Evolutionary conservation across 2,888 invertebrate genomes (phyloP).

Genomic region (Apamea sordens): DNA sequence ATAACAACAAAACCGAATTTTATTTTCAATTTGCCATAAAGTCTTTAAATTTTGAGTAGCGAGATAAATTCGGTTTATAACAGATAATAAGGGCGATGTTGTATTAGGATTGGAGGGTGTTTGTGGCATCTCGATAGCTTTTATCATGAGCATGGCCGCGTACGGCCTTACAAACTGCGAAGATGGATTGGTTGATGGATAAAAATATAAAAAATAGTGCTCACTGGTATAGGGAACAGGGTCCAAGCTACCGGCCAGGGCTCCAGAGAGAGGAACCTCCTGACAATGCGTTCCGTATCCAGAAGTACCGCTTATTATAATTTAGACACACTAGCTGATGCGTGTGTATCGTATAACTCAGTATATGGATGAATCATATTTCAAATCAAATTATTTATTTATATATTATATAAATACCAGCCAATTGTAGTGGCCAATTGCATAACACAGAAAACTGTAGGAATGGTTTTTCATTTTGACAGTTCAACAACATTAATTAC

Average conservation of each 20-base stretch:
- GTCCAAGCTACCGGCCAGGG: too few relatives aligned
- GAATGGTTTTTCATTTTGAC: background rate
- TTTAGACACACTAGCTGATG: too few relatives aligned
- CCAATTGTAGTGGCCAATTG: too few relatives aligned
- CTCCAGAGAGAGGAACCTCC: too few relatives aligned
- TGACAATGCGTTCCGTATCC: too few relatives aligned
- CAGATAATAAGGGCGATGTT: constrained; percentile 67
- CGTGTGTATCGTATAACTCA: too few relatives aligned
- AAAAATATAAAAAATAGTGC: too few relatives aligned
- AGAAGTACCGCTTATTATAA: too few relatives aligned
- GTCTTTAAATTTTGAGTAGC: constrained; percentile 41
- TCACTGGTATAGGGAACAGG: too few relatives aligned
- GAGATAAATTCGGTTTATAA: constrained; percentile 69
- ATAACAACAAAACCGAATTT: constrained; percentile 8
- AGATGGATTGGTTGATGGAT: background rate
- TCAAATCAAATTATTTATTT: background rate
- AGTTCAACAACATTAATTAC: too few relatives aligned
- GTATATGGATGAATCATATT: too few relatives aligned
- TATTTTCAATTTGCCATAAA: constrained; percentile 45
- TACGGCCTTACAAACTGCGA: constrained; percentile 62
- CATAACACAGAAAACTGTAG: background rate
- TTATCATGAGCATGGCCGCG: constrained; percentile 62
- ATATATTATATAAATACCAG: background rate
- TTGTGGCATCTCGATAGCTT: constrained; percentile 67
- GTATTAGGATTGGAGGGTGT: constrained; percentile 67